Evolutionary conservation across 1,140 invertebrate genomes (phyloP).

Genomic region (Drosophila santomea): DNA sequence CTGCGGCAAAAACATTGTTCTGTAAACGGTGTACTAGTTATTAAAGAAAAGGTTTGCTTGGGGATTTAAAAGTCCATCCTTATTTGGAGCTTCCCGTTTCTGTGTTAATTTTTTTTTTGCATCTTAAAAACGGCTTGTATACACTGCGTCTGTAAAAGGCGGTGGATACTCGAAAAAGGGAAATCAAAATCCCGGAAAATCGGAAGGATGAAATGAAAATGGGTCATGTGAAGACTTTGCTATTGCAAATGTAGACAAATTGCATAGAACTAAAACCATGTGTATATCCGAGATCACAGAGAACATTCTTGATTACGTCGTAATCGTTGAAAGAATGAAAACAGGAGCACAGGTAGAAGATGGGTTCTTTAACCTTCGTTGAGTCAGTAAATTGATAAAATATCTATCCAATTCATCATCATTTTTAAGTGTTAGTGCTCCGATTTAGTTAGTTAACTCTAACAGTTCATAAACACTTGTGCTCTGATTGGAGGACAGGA

Average conservation of each 20-base stretch:
- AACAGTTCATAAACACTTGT: constrained; percentile 78
- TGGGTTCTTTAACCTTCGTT: constrained; percentile 41
- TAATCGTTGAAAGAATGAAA: not conserved
- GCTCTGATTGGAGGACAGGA: constrained; percentile 6
- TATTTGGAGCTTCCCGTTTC: too few species aligned
- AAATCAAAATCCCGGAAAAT: not conserved
- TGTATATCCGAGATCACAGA: constrained; percentile 30
- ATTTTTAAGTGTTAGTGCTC: constrained; percentile 54
- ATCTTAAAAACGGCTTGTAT: constrained; percentile 15
- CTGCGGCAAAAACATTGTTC: too few species aligned
- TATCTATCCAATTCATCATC: constrained; percentile 1
- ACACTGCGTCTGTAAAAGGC: constrained; percentile 42
- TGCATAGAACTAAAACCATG: constrained; percentile 60
- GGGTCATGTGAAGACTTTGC: constrained; percentile 24
- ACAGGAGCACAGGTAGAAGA: constrained; percentile 13
- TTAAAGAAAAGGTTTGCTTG: too few species aligned
- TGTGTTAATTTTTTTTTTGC: not conserved
- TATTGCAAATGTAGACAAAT: constrained; percentile 70
- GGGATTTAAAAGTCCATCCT: too few species aligned
- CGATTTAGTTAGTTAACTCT: constrained; percentile 83
- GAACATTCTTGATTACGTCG: constrained; percentile 40
- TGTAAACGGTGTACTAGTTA: too few species aligned
- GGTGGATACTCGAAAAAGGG: constrained; percentile 21
- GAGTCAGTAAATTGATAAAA: constrained; percentile 29
- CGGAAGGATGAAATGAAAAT: not conserved